Evolutionary conservation across 2,888 invertebrate genomes (phyloP), one percentile per base, ranked within the genome.

Genomic region (Pollenia griseotomentosa): DNA sequence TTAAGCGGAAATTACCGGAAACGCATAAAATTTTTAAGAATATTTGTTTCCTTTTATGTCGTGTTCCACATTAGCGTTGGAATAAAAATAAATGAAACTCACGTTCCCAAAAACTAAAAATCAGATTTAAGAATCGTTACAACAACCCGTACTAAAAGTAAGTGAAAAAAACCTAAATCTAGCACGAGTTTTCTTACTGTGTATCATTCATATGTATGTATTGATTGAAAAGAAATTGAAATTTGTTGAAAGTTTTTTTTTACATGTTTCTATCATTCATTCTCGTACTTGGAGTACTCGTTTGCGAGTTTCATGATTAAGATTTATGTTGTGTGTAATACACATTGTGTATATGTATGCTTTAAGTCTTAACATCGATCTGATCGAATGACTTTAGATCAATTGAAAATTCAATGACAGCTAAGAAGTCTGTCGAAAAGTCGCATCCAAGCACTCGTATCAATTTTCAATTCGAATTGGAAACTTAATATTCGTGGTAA

Each of bases 401-500:
- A 73, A 65, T 81, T 65, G 73, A 78, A 78, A 85, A 61, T 53
- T 33, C 10, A 59, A 44, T 68, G 46, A 53, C 66, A 66, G 61
- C 42, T 70, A 73, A 61, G 16, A 77, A 65, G 51, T n/a, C 51
- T 68, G 16, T 70, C 33, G 40, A 59, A 80, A 40, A 71, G n/a
- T 23, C 42, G 12, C 61, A 53, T 19, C 10, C 44, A 71, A 66
- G 51, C 33, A 33, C 6, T 33, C 33, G 33, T 85, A 85, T 85
- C 77, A 73, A 74, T 85, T 82, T 85, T 78, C 82, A 65, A 44
- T 65, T 68, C 16, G 51, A 68, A 74, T 74, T 57, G 53, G 82
- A 85, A 74, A 85, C 73, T 82, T 59, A 61, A 85, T 73, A 77
- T 82, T 85, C 78, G 85, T 85, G 85, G 81, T 82, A 85, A 81